Evolutionary conservation across 2,797 vertebrate species (phyloP), one percentile per base, ranked within the genome.

Genomic region (Podarcis siculus): DNA sequence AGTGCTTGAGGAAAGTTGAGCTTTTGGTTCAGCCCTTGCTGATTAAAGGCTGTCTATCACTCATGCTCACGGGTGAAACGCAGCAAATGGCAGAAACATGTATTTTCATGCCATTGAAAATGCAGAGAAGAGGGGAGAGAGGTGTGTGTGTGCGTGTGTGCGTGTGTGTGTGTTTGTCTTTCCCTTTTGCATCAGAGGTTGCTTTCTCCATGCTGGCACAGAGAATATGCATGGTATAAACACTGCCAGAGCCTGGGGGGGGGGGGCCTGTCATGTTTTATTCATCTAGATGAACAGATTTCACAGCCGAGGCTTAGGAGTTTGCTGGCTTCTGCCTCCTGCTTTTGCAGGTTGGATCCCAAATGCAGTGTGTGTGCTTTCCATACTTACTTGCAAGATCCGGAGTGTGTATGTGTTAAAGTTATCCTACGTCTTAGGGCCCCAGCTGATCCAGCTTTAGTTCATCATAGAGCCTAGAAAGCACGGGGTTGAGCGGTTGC

Each of bases 81-180:
- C 58, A 32, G 87, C 49, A 71, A 88, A 75, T 72, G 87, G 81
- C 85, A 49, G 72, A 87, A 79, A 82, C 72, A 1, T 71, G 49
- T 79, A 78, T 64, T 67, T 69, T 82, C 85, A 85, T 86, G 69
- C 79, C 86, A 61, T 32, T n/a, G 69, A 58, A 45, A 79, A 27
- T 49, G 32, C 58, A 30, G 58, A 13, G 73, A 66, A 39, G 42
- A 15, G 49, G 13, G 49, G 13, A 55, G 49, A 15, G 49, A n/a
- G n/a, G 49, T 55, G 49, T 15, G 15, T 55, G 12, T 64, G n/a
- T 12, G 10, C 10, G n/a, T 55, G 45, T 25, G 49, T 55, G 49
- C 4, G 15, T 55, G 12, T 64, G n/a, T 12, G 10, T 19, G n/a
- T 55, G 45, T 25, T 19, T 55, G 77, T 37, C 42, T 80, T 86